Percentiles rank a stretch among this genome's conserved stretches.
These are phyloP conservation scores for Nebria ingens DNA, from an alignment of 1,140 invertebrate species.

Conservation along the genomic window DNA sequence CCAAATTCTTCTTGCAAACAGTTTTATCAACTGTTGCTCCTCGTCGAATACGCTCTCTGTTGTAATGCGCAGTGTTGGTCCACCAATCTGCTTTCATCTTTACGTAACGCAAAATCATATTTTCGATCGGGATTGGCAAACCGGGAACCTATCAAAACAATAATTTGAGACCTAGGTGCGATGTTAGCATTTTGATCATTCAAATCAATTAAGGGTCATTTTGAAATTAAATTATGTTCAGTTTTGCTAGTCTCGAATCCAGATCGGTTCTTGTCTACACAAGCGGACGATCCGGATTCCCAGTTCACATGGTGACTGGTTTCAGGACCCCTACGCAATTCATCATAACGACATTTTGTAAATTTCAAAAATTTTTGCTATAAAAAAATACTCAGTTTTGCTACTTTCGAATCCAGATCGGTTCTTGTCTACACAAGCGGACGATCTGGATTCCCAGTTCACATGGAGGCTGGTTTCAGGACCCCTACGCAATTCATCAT, in stretches of 20 bases:
- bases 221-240: background rate
- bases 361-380: constrained; percentile 7
- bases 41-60: constrained; percentile 87
- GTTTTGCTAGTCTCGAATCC: background rate
- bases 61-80: constrained; percentile 99
- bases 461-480: constrained; percentile 52
- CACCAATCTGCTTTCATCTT: constrained; percentile 99
- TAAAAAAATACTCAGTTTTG: background rate
- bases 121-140: constrained; percentile 97
- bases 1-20: constrained; percentile 99
- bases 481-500: constrained; percentile 61
- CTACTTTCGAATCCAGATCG: background rate
- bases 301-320: constrained; percentile 48
- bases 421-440: constrained; percentile 12
- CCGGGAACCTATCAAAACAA: constrained; percentile 68
- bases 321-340: constrained; percentile 58
- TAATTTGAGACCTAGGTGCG: too few species aligned
- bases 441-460: constrained; percentile 35
- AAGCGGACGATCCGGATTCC: constrained; percentile 20
- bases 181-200: background rate
- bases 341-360: background rate
- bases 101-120: constrained; percentile 99
- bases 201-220: background rate
- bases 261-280: constrained; percentile 10
- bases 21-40: constrained; percentile 98